A percentile compares a stretch with the other conserved stretches of the same genome.
phyloP scores from a whole-genome alignment of 2,888 invertebrate genomes.

The Cephus rjabovi region DNA sequence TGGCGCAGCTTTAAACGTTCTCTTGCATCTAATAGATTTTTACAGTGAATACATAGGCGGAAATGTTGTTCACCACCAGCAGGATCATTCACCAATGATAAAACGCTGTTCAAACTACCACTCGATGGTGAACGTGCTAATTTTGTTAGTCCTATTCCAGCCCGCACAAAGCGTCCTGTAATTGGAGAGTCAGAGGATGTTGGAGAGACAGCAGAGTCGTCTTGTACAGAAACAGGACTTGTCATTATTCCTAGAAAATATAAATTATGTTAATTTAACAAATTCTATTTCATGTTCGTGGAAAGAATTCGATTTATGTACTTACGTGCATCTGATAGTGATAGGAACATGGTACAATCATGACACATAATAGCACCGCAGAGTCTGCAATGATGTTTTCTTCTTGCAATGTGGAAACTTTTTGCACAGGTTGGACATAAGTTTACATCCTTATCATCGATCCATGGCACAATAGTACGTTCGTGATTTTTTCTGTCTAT shows the following conservation, averaged over 20 bases:
- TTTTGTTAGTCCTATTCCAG: conserved; percentile 58
- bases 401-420: conserved; percentile 85
- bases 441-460: conserved; percentile 90
- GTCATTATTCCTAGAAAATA: conserved; percentile 70
- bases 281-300: no score
- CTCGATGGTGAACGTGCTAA: conserved; percentile 66
- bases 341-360: conserved; percentile 88
- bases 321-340: conserved; percentile 83
- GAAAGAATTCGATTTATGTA: conserved; percentile 22
- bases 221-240: conserved; percentile 66
- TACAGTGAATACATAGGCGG: conserved; percentile 82
- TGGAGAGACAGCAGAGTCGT: conserved; percentile 56
- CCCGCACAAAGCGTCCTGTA: conserved; percentile 52
- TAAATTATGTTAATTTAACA: neutral
- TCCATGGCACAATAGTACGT: conserved; percentile 86
- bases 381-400: conserved; percentile 96
- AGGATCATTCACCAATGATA: conserved; percentile 59
- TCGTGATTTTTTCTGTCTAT: conserved; percentile 80
- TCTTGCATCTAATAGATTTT: conserved; percentile 81
- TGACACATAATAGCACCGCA: conserved; percentile 95
- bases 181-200: conserved; percentile 48
- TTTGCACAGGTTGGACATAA: conserved; percentile 93
- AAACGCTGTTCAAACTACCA: conserved; percentile 67
- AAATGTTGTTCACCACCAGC: conserved; percentile 71
- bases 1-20: conserved; percentile 85